Evolutionary conservation across 2,113 vertebrate genomes (phyloP), one percentile per base, ranked within the genome.

Genomic region (Cyphotilapia sp.): DNA sequence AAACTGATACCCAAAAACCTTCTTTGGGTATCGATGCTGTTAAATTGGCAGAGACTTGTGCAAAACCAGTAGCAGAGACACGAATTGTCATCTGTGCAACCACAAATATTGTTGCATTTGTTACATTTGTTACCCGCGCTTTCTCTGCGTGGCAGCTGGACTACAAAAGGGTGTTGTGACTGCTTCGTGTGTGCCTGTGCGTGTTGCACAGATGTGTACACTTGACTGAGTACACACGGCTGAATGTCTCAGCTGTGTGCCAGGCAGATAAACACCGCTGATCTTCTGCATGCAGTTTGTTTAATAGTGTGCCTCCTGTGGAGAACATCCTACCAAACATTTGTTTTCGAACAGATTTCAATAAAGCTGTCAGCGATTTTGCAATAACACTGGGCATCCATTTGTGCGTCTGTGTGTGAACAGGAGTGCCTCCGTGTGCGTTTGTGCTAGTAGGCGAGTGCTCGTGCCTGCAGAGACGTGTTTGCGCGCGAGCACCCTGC

Each of bases 301-400:
- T 93, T 89, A 94, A 91, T 91, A 12, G 85, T 81, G 86, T 66
- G 49, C 54, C 92, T 86, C 90, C 89, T 63, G 17, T 80, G 40
- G 90, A 89, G 93, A 93, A 90, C 82, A 92, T 87, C 88, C 88
- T 53, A 81, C 47, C 80, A 87, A 88, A 87, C 87, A 88, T 93
- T 93, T 93, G 88, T 93, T 89, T 89, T 81, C 81, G 84, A 85
- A 89, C 84, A 83, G 84, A 88, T 93, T 87, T 89, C 59, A 88
- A 92, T 93, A 82, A 92, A 93, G 88, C 61, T 66, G 85, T 90
- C 91, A 74, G 80, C 71, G 80, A 5, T 38, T 92, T 80, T 83
- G 82, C 87, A 87, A 87, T 92, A 56, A 51, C 54, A 47, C 45
- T 51, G 45, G 45, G 74, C 74, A 51, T 78, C 27, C 74, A 51